These are phyloP conservation scores for Salvator merianae DNA, from an alignment of 2,113 vertebrate genomes.

Conservation along the genomic window DNA sequence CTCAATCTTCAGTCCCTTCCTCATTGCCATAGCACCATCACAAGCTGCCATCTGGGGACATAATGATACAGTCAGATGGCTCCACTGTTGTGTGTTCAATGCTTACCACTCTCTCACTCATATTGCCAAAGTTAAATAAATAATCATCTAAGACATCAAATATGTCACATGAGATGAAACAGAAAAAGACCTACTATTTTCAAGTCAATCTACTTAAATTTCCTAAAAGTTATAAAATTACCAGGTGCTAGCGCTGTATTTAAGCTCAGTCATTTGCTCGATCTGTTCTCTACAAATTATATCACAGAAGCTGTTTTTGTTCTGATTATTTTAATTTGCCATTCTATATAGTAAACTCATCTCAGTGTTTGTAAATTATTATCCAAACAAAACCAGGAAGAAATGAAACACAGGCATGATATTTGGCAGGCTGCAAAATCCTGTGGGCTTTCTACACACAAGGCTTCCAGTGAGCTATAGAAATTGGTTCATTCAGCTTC, in stretches of 20 bases:
- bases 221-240: conserved; percentile 27
- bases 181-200: conserved; percentile 17
- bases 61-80: not conserved
- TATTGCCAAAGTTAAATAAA: not conserved
- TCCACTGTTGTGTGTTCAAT: not conserved
- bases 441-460: conserved; percentile 76
- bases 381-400: conserved; percentile 64
- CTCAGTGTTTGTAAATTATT: conserved; percentile 61
- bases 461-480: conserved; percentile 73
- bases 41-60: not conserved
- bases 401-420: conserved; percentile 84
- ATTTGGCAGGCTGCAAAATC: conserved; percentile 78
- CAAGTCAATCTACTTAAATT: not conserved
- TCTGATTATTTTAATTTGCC: conserved; percentile 34
- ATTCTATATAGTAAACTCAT: conserved; percentile 18
- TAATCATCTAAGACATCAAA: not conserved
- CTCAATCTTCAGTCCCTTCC: not conserved
- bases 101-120: not conserved
- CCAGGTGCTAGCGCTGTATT: conserved; percentile 16
- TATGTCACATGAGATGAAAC: not conserved
- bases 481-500: conserved; percentile 72
- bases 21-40: not conserved
- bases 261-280: conserved; percentile 12
- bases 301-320: not conserved
- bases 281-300: conserved; percentile 20